Evolutionary conservation across 53 echinoderm and acorn worm genomes (phyloP).

Genomic region (Actinopyga echinites): DNA sequence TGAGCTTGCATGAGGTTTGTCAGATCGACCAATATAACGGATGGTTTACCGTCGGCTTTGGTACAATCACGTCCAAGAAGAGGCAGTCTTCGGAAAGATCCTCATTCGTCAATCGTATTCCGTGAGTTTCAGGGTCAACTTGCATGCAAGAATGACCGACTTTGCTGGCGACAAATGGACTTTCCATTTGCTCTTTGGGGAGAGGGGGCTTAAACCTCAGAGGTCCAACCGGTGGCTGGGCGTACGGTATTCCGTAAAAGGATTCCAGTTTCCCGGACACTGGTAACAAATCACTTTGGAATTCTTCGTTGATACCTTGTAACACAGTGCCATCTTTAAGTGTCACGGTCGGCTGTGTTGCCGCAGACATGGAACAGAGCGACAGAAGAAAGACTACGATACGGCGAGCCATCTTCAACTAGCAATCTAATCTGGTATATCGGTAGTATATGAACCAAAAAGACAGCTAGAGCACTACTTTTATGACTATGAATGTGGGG

Average conservation of each 20-base stretch:
- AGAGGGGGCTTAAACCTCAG: slow-evolving; percentile 46
- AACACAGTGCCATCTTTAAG: neutral
- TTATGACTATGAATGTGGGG: no score
- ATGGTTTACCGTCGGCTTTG: slow-evolving; percentile 29
- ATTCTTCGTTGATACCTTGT: neutral
- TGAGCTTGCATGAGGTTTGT: no score
- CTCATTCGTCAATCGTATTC: neutral
- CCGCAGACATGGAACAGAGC: neutral
- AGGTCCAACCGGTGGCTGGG: slow-evolving; percentile 56
- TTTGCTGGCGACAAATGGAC: neutral
- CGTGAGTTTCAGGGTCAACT: neutral
- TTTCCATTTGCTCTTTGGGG: neutral
- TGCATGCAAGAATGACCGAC: neutral
- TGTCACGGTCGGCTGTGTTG: neutral
- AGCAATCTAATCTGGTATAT: no score
- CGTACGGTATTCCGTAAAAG: slow-evolving; percentile 47
- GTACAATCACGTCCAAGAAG: slow-evolving; percentile 57
- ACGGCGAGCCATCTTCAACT: no score
- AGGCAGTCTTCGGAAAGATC: slow-evolving; percentile 61
- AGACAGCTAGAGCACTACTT: no score
- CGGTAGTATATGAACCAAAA: no score
- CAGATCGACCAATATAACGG: no score
- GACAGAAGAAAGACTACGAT: no score
- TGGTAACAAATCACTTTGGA: neutral
- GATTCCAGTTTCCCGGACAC: neutral